Percentiles rank a stretch among this genome's conserved stretches.
phyloP scores from a whole-genome alignment of 2,888 invertebrate genomes.

The Leptarthrus brevirostris region DNA sequence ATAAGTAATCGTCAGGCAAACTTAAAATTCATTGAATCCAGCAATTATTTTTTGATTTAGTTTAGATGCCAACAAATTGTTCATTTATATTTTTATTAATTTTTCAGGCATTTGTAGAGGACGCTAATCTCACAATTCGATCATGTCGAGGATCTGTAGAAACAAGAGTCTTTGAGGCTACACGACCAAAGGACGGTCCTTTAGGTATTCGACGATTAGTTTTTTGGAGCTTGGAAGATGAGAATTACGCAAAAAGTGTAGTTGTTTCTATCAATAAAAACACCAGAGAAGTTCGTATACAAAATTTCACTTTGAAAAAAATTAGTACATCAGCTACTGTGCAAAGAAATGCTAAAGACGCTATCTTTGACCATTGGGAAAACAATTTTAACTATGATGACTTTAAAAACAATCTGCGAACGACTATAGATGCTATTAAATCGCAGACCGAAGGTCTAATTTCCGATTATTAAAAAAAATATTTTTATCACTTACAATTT shows the following conservation, averaged over 20 bases:
- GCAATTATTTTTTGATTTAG: too few relatives aligned
- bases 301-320: conserved; percentile 15
- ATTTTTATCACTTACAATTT: background rate
- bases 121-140: conserved; percentile 19
- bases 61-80: too few relatives aligned
- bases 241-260: too few relatives aligned
- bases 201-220: background rate
- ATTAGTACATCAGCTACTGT: background rate
- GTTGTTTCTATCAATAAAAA: conserved; percentile 11
- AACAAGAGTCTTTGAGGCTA: conserved; percentile 1
- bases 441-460: too few relatives aligned
- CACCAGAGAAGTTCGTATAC: background rate
- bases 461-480: too few relatives aligned
- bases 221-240: too few relatives aligned
- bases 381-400: background rate
- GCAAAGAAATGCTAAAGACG: conserved; percentile 7
- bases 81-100: too few relatives aligned
- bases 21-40: too few relatives aligned
- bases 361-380: conserved; percentile 7
- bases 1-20: too few relatives aligned
- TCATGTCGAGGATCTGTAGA: background rate
- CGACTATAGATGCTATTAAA: too few relatives aligned
- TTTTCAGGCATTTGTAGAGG: background rate
- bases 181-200: background rate
- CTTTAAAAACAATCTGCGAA: background rate